Evolutionary conservation across 2,888 invertebrate genomes (phyloP).

Genomic region (Prenolepis imparis): DNA sequence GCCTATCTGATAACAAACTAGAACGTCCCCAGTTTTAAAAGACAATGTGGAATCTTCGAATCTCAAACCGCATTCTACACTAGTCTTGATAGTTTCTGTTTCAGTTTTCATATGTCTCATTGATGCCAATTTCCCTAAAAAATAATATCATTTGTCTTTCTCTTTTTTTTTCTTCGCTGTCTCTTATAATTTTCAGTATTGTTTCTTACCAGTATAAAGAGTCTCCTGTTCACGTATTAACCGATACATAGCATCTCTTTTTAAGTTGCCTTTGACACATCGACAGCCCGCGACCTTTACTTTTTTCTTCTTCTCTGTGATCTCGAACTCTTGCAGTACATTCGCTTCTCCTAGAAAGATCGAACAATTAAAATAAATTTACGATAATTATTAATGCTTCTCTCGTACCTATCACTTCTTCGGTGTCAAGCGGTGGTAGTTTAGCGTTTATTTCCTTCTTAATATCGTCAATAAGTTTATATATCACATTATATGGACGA

Average conservation of each 20-base stretch:
- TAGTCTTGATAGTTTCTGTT: slow-evolving; percentile 93
- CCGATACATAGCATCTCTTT: slow-evolving; percentile 90
- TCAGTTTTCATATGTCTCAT: slow-evolving; percentile 97
- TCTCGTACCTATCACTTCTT: slow-evolving; percentile 91
- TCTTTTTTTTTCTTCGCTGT: neutral
- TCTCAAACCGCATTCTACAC: slow-evolving; percentile 96
- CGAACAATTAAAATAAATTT: neutral
- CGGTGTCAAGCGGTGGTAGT: slow-evolving; percentile 91
- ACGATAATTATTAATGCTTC: neutral
- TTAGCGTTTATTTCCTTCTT: slow-evolving; percentile 91
- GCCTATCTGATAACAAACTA: slow-evolving; percentile 92
- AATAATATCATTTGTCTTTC: neutral
- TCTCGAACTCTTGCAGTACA: slow-evolving; percentile 93
- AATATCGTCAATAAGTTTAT: slow-evolving; percentile 96
- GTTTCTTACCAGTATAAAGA: slow-evolving; percentile 90
- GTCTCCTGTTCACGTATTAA: slow-evolving; percentile 90
- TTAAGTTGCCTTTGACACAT: slow-evolving; percentile 92
- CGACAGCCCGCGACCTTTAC: slow-evolving; percentile 96
- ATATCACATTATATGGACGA: slow-evolving; percentile 95
- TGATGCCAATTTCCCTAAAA: slow-evolving; percentile 90
- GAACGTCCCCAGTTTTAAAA: slow-evolving; percentile 92
- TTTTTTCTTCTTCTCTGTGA: slow-evolving; percentile 93
- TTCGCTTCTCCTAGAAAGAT: slow-evolving; percentile 91
- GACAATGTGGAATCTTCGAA: slow-evolving; percentile 89
- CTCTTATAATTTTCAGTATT: neutral